These are phyloP conservation scores for Thunnus maccoyii DNA, from an alignment of 2,113 vertebrate species.

Conservation along the genomic window DNA sequence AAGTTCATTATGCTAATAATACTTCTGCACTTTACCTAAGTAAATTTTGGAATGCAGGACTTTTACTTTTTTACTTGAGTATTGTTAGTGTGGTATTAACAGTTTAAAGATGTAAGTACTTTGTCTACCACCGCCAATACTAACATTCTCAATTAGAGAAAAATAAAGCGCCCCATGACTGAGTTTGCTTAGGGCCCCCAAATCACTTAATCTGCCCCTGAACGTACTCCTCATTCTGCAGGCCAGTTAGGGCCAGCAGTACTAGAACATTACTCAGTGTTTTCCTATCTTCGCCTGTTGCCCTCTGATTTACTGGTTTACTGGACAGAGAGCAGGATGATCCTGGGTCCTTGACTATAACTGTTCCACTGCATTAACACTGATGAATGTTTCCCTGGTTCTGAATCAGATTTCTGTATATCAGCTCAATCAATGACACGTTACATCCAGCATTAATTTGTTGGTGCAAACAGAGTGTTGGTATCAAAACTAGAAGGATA, in stretches of 20 bases:
- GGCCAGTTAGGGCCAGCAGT: constrained; percentile 44
- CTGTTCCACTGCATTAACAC: constrained; percentile 42
- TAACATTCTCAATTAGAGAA: too few relatives aligned
- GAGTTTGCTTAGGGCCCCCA: too few relatives aligned
- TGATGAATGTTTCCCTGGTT: constrained; percentile 48
- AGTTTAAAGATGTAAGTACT: too few relatives aligned
- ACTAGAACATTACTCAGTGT: constrained; percentile 14
- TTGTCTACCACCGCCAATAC: too few relatives aligned
- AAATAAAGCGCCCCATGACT: too few relatives aligned
- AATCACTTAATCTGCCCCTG: too few relatives aligned
- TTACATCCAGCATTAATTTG: constrained; percentile 30
- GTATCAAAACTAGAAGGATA: constrained; percentile 6
- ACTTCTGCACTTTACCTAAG: too few relatives aligned
- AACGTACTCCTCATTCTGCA: constrained; percentile 8
- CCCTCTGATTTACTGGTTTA: constrained; percentile 39
- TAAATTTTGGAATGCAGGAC: too few relatives aligned
- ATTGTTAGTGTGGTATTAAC: too few relatives aligned
- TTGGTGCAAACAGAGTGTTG: constrained; percentile 8
- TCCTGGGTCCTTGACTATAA: constrained; percentile 20
- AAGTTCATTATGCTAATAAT: too few relatives aligned
- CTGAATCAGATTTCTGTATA: constrained; percentile 42
- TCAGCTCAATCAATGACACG: constrained; percentile 19
- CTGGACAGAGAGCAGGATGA: constrained; percentile 37
- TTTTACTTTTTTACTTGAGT: too few relatives aligned
- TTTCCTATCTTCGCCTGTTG: constrained; percentile 24